Evolutionary conservation across 2,888 invertebrate genomes (phyloP), one percentile per base, ranked within the genome.

Genomic region (Machimus rusticus): DNA sequence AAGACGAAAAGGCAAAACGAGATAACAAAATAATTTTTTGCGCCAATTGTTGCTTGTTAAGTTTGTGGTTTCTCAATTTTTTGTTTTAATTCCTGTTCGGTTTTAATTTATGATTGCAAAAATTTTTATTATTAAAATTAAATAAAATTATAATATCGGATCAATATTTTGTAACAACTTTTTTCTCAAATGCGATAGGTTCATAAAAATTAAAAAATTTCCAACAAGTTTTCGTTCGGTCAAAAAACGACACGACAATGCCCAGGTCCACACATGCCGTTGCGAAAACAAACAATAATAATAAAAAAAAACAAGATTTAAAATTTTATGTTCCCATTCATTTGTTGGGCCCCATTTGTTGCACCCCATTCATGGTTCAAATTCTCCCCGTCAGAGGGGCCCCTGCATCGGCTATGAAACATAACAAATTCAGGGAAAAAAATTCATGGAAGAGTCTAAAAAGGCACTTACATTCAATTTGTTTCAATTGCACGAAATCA

Each of bases 401-500:
- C 51, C 16, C n/a, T 0, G 5, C 12, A n/a, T 5, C 37, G 34
- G 16, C 37, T 37, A 84, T 66, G 37, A 66, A 84, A 86, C 51
- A 76, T 28, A 86, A 74, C 74, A 86, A 86, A 86, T 76, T 86
- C 86, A 86, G 86, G 84, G 76, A 86, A 86, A 86, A 86, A 74
- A 76, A 86, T 86, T 86, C 31, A 46, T 86, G 76, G 46, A 86
- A 86, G 77, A 86, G 79, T 86, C 86, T 86, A 77, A 86, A 86
- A 86, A 86, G 79, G 87, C 89, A 89, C 89, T 89, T 88, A 89
- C 87, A 88, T 86, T 89, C 89, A 89, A 89, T 89, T 89, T 89
- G 88, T 88, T 87, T 89, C 89, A 89, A 89, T 89, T 89, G 89
- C 87, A 89, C 87, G 87, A 89, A 89, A 89, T 89, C 89, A 89